Evolutionary conservation across 2,888 invertebrate species (phyloP).

Genomic region (Sarcophaga rosellei): DNA sequence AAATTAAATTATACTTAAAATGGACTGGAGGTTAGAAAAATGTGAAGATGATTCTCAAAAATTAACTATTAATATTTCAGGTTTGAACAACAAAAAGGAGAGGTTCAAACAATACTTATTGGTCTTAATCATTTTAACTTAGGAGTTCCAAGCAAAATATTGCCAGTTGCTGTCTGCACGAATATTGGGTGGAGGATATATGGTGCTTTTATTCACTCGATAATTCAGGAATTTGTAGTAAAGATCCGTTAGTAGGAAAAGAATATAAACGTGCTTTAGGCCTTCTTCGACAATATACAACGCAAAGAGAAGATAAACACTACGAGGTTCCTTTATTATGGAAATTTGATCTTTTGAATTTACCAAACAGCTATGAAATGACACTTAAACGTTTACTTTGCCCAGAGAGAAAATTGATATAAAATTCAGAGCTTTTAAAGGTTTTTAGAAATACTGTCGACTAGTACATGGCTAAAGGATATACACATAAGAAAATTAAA

Average conservation of each 20-base stretch:
- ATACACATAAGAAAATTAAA: slow-evolving; percentile 10
- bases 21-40: slow-evolving; percentile 11
- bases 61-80: not conserved
- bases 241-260: slow-evolving; percentile 19
- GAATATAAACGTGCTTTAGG: not conserved
- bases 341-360: not conserved
- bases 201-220: slow-evolving; percentile 41
- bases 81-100: slow-evolving; percentile 19
- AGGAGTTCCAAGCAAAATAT: slow-evolving; percentile 49
- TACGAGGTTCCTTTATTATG: slow-evolving; percentile 1
- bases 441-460: not conserved
- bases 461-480: slow-evolving; percentile 2
- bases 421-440: not conserved
- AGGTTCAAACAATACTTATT: not conserved
- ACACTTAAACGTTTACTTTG: slow-evolving; percentile 1
- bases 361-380: slow-evolving; percentile 10
- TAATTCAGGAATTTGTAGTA: slow-evolving; percentile 35
- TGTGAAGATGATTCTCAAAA: not conserved
- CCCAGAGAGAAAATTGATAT: not conserved
- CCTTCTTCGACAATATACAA: not conserved
- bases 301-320: not conserved
- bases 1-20: slow-evolving; percentile 32
- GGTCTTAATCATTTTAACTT: not conserved
- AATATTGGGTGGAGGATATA: slow-evolving; percentile 33
- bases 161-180: slow-evolving; percentile 10